phyloP scores from a whole-genome alignment of 1,140 invertebrate genomes.

The Drosophila mojavensis region DNA sequence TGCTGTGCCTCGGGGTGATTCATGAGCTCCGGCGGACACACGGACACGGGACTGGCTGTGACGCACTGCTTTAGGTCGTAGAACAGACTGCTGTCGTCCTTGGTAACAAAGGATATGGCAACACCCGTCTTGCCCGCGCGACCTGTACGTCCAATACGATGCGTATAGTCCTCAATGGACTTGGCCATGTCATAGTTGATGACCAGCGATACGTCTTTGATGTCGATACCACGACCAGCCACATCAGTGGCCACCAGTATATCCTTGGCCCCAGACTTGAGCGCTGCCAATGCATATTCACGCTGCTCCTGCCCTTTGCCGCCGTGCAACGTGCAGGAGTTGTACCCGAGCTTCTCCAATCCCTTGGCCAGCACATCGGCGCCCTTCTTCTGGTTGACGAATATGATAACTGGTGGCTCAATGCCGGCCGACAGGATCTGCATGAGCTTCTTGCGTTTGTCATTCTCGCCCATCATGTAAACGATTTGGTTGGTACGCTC shows the following conservation, averaged over 20 bases:
- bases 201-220: conserved; percentile 99
- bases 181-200: conserved; percentile 99
- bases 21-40: conserved; percentile 97
- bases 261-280: conserved; percentile 97
- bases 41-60: conserved; percentile 95
- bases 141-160: conserved; percentile 99
- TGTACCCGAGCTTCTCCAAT: conserved; percentile 98
- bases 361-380: conserved; percentile 99
- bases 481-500: conserved; percentile 99
- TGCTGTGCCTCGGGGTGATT: conserved; percentile 99
- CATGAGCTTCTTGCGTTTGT: conserved; percentile 96
- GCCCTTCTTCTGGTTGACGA: conserved; percentile 99
- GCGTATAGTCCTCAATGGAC: conserved; percentile 99
- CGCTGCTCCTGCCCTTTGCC: conserved; percentile 99
- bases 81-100: conserved; percentile 97
- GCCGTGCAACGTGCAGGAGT: conserved; percentile 98
- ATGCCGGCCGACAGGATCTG: conserved; percentile 94
- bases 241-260: conserved; percentile 99
- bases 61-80: conserved; percentile 98
- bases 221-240: conserved; percentile 99
- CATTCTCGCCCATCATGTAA: conserved; percentile 96
- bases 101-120: conserved; percentile 98
- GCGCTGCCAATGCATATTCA: conserved; percentile 98
- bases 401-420: conserved; percentile 99
- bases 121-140: conserved; percentile 98